Conservation (phyloP, 2,888 invertebrate genomes). For the Glaucopsyche alexis region DNA sequence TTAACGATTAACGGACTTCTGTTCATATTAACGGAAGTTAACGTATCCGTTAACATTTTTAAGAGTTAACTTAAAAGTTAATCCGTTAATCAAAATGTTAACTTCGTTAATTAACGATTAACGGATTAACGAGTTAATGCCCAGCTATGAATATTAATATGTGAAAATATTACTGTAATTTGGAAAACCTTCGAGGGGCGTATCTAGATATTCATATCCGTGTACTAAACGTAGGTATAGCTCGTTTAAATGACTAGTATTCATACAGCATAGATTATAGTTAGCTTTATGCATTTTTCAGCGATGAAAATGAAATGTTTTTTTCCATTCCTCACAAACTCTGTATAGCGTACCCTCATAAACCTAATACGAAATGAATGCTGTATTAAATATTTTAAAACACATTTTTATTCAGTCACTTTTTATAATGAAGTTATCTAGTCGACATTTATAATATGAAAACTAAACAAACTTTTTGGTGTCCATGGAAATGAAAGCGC, state of each 20-base stretch:
- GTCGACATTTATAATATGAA: too few species aligned
- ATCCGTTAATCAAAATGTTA: too few species aligned
- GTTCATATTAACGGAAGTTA: too few species aligned
- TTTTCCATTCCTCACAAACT: constrained; percentile 27
- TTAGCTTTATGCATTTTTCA: constrained; percentile 26
- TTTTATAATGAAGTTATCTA: not conserved
- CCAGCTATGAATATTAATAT: too few species aligned
- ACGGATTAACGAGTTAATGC: too few species aligned
- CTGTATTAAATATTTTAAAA: constrained; percentile 8
- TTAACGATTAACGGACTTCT: too few species aligned
- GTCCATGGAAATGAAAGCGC: too few species aligned
- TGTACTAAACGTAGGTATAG: not conserved
- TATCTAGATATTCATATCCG: not conserved
- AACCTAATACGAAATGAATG: constrained; percentile 14
- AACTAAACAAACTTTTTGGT: too few species aligned
- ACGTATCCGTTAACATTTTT: too few species aligned
- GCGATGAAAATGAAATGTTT: constrained; percentile 25
- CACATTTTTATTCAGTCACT: not conserved
- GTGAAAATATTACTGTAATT: not conserved
- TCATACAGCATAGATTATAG: constrained; percentile 28
- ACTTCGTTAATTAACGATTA: too few species aligned
- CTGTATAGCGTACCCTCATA: not conserved
- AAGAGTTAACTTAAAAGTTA: too few species aligned
- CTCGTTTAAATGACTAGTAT: constrained; percentile 31
- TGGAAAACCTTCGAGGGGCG: not conserved